These are phyloP conservation scores for Acholoe squamosa DNA, from an alignment of 2,888 invertebrate species.

Conservation along the genomic window DNA sequence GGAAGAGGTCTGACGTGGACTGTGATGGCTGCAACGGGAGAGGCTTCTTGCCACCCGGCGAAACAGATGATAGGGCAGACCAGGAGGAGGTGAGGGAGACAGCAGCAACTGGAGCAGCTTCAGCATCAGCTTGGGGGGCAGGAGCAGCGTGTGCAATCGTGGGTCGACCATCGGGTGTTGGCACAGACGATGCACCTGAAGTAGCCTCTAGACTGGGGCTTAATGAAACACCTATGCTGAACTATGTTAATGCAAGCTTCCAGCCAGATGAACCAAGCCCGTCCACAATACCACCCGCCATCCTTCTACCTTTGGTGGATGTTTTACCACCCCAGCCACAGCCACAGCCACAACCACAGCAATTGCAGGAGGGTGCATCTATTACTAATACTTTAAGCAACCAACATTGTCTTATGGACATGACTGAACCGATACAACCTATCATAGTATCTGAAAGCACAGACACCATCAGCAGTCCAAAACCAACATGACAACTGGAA, in stretches of 20 bases:
- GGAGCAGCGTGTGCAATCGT: neutral
- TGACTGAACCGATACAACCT: too few species aligned
- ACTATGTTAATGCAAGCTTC: neutral
- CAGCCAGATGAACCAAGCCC: neutral
- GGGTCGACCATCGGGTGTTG: neutral
- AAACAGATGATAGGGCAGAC: neutral
- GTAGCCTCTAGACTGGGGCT: neutral
- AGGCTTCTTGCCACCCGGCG: neutral
- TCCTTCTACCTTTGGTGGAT: too few species aligned
- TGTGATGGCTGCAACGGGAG: neutral
- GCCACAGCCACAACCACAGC: conserved; percentile 1
- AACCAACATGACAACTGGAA: too few species aligned
- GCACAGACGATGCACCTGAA: neutral
- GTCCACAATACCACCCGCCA: neutral
- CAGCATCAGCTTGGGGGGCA: neutral
- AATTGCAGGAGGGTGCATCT: neutral
- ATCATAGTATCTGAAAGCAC: too few species aligned
- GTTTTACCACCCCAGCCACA: neutral
- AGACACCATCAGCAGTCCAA: too few species aligned
- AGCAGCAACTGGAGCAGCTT: neutral
- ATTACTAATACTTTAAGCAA: too few species aligned
- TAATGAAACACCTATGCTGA: neutral
- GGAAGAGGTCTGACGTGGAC: neutral
- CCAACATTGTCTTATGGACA: too few species aligned
- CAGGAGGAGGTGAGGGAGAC: neutral